Percentiles rank a stretch among this genome's conserved stretches.
phyloP scores from a whole-genome alignment of 2,797 vertebrate species.

The Pagetopsis macropterus region DNA sequence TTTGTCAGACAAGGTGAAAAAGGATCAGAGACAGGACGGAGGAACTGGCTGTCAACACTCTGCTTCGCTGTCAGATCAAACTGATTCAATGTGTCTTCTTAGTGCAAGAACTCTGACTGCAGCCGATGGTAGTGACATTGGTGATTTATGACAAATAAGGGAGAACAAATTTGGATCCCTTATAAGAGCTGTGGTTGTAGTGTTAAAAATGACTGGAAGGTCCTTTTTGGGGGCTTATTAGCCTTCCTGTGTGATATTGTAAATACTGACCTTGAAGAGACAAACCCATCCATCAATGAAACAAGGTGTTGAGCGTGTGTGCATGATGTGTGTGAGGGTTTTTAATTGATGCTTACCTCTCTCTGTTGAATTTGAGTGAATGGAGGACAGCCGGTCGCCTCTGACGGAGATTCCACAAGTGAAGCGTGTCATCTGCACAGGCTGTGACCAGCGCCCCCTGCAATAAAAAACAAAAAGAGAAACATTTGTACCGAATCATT shows the following conservation, averaged over 20 bases:
- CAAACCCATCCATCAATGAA: slow-evolving; percentile 7
- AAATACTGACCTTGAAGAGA: not conserved
- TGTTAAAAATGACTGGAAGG: not conserved
- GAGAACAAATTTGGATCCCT: not conserved
- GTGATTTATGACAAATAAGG: not conserved
- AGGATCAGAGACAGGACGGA: slow-evolving; percentile 13
- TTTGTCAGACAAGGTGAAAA: slow-evolving; percentile 31
- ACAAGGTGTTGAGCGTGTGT: not conserved
- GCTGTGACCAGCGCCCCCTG: slow-evolving; percentile 97
- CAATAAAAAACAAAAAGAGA: slow-evolving; percentile 1
- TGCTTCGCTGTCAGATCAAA: slow-evolving; percentile 6
- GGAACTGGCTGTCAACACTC: slow-evolving; percentile 15
- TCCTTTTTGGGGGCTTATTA: not conserved
- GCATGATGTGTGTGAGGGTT: not conserved
- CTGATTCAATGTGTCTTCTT: slow-evolving; percentile 31
- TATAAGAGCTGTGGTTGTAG: not conserved
- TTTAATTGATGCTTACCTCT: slow-evolving; percentile 85
- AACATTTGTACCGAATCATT: slow-evolving; percentile 7
- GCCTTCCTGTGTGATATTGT: not conserved
- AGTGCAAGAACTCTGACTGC: not conserved
- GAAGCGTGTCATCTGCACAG: slow-evolving; percentile 94
- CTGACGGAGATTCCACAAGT: slow-evolving; percentile 98
- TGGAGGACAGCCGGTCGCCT: slow-evolving; percentile 95
- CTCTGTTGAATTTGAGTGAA: slow-evolving; percentile 98
- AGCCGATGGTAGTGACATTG: not conserved